phyloP scores from a whole-genome alignment of 64 coral and sea anemone species.

The Porites lutea region DNA sequence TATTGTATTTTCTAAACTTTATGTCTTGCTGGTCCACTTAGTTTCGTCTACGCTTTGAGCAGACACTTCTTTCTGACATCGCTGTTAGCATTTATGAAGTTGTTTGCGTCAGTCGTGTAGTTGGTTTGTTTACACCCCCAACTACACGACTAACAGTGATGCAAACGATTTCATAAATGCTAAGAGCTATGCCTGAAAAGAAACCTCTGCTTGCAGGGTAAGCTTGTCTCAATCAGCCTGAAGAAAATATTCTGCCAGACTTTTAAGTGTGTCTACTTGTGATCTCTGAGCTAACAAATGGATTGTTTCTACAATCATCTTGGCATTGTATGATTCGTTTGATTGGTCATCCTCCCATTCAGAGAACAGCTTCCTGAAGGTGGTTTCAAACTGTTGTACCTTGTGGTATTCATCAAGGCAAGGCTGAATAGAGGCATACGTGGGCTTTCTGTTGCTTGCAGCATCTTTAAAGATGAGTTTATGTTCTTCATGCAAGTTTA shows the following conservation, averaged over 20 bases:
- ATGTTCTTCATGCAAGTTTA: constrained; percentile 54
- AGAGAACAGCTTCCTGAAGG: not conserved
- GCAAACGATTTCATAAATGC: too few relatives aligned
- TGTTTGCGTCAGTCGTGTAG: too few relatives aligned
- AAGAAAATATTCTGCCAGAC: not conserved
- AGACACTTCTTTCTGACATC: too few relatives aligned
- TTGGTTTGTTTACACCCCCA: too few relatives aligned
- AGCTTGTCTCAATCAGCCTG: not conserved
- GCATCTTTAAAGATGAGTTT: constrained; percentile 49
- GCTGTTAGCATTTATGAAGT: too few relatives aligned
- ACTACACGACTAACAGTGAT: too few relatives aligned
- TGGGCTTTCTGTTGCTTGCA: constrained; percentile 55
- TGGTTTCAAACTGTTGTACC: not conserved
- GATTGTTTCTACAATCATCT: constrained; percentile 27
- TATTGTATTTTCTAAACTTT: too few relatives aligned
- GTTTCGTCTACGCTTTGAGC: too few relatives aligned
- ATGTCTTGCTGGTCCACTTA: too few relatives aligned
- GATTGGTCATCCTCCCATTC: not conserved
- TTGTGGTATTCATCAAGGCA: constrained; percentile 31
- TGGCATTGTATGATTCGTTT: not conserved
- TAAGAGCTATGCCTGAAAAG: too few relatives aligned
- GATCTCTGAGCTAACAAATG: constrained; percentile 24
- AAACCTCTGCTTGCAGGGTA: too few relatives aligned
- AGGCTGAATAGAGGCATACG: not conserved
- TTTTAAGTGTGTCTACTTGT: constrained; percentile 9